Evolutionary conservation across 2,797 vertebrate genomes (phyloP), one percentile per base, ranked within the genome.

Genomic region (Erithacus rubecula): DNA sequence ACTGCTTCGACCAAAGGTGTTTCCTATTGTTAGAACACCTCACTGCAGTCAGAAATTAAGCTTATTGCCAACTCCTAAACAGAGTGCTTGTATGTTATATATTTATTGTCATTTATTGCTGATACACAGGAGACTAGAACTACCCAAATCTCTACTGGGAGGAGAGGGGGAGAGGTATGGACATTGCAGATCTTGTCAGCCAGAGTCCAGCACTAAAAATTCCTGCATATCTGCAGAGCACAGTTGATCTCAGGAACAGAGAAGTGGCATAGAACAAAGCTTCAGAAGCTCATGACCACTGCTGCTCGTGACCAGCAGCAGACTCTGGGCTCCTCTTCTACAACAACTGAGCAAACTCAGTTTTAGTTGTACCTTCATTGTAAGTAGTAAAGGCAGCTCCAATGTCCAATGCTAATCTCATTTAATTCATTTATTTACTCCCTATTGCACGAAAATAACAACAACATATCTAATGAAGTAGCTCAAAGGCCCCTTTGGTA

Each of bases 181-280:
- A 52, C 39, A 13, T 67, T 24, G 26, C 43, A 94, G 80, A 72
- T 79, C 79, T 90, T 83, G 67, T 91, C 65, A 88, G 53, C 59
- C 65, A 90, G 41, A 86, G 59, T 36, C 70, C 34, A 15, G 74
- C 80, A 82, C 49, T 94, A 95, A 83, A 95, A 93, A 88, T 87
- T 94, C 93, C 94, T 94, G 87, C 52, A 18, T 84, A 89, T 89
- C 89, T 91, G 59, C 85, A 91, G 65, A 83, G 51, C 69, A 53
- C 32, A 59, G 70, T 8, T 91, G 74, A 88, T 92, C 63, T 93
- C 41, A 34, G 78, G 53, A 91, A 53, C 74, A 83, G 60, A 79
- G 77, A 52, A 79, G 68, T 47, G 56, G 32, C 87, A 74, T 71
- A 83, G 85, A 91, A 68, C 55, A 88, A 67, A 72, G 60, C 27